phyloP scores from a whole-genome alignment of 2,888 invertebrate species.

The Lochmaea crataegi region DNA sequence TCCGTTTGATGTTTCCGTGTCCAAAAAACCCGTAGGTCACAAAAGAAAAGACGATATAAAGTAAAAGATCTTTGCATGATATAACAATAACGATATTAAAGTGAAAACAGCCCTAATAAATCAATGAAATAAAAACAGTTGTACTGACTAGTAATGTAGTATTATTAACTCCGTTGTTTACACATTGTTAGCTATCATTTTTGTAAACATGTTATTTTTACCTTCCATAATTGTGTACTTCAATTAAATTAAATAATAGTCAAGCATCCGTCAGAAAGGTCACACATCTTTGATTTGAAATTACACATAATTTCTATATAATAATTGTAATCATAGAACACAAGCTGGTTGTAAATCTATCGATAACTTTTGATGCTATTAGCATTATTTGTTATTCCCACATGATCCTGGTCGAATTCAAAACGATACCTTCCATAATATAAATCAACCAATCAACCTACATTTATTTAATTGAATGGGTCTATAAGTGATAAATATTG shows the following conservation, averaged over 20 bases:
- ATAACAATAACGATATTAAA: too few relatives aligned
- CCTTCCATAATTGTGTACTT: neutral
- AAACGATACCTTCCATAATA: too few relatives aligned
- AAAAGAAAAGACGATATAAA: too few relatives aligned
- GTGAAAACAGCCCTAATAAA: too few relatives aligned
- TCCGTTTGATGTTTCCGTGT: too few relatives aligned
- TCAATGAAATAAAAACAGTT: neutral
- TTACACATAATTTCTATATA: neutral
- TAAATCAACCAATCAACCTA: too few relatives aligned
- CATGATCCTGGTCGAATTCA: too few relatives aligned
- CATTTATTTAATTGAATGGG: too few relatives aligned
- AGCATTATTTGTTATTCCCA: neutral
- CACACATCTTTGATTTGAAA: neutral
- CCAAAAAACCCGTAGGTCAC: too few relatives aligned
- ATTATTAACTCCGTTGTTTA: neutral
- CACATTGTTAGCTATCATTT: neutral
- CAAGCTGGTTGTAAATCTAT: neutral
- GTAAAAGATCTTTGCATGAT: too few relatives aligned
- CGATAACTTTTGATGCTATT: neutral
- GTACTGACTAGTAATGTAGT: neutral
- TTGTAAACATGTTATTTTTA: neutral
- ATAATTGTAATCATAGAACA: neutral
- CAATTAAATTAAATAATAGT: neutral
- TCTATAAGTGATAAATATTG: too few relatives aligned
- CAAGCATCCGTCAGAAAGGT: neutral